Base-by-base conservation (phyloP, 2,888 invertebrate genomes). In the Plusia festucae region DNA sequence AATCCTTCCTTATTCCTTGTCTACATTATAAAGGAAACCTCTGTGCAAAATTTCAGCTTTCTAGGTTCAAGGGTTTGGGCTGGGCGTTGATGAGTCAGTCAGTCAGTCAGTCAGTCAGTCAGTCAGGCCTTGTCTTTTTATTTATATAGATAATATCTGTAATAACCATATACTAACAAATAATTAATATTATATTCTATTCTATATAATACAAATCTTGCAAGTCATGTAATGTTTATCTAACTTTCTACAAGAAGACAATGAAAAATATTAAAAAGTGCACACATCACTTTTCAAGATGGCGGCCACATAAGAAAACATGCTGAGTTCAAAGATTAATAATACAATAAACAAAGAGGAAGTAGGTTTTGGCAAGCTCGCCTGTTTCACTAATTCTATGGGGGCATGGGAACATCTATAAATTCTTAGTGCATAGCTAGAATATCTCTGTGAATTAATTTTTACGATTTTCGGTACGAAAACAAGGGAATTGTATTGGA, bases 351-450 rank as follows among this genome's bases (percentile, higher is more conserved):
- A 78, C 68, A 71, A 74, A 11, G 52, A n/a, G 44, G 53, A 73
- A 78, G 76, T 70, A 71, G 69, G 70, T 78, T 76, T 78, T 78
- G 78, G 78, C 78, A 78, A 76, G 71, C 71, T n/a, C 30, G 11
- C 57, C 27, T 34, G 67, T 63, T 67, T 71, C 69, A 71, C 66
- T 78, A 78, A 78, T 71, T 78, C 71, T 74, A 73, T 52, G 68
- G 75, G 68, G 30, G 61, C 61, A 73, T 52, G 68, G 75, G 71
- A 46, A 62, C 64, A 5, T 57, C 34, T 51, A 74, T 74, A 74
- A 74, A 71, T 74, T 74, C 15, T 58, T 64, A 40, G 52, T 68
- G 68, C 64, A 74, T 61, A 70, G 65, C 61, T 49, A 22, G 44
- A 68, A 62, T 60, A 68, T 71, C 74, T 71, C 53, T 49, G 51